phyloP scores from a whole-genome alignment of 2,113 vertebrate species.

The Chaetura pelagica region DNA sequence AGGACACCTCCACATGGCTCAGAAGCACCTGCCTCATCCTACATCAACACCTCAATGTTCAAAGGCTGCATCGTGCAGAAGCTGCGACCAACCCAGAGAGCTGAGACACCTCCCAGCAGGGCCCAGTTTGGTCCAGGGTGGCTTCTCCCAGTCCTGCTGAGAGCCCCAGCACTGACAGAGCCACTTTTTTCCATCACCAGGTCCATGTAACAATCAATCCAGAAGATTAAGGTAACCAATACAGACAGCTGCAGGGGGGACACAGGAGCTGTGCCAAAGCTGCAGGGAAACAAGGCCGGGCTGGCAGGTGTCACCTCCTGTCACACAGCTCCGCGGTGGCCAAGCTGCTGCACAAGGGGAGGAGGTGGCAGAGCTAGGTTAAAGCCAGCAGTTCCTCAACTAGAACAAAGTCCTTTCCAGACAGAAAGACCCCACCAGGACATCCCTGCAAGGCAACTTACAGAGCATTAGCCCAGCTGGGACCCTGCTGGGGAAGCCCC shows the following conservation, averaged over 20 bases:
- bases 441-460: constrained; percentile 60
- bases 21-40: not conserved
- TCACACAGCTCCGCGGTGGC: fast-evolving
- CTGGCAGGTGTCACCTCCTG: not conserved
- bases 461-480: not conserved
- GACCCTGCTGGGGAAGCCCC: not conserved
- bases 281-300: fast-evolving
- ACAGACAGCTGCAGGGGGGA: not conserved
- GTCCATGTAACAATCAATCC: fast-evolving
- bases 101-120: not conserved
- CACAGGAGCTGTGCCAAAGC: not conserved
- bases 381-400: not conserved
- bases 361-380: not conserved
- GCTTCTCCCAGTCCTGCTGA: not conserved
- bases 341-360: not conserved
- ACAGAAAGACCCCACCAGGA: not conserved
- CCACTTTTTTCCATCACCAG: not conserved
- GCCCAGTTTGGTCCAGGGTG: not conserved
- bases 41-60: not conserved
- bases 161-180: not conserved
- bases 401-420: not conserved
- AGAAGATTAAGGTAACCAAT: not conserved
- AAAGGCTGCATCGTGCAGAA: not conserved
- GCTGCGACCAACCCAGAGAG: not conserved
- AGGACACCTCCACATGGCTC: not conserved